phyloP scores from a whole-genome alignment of 2,888 invertebrate genomes.

The Stratiomys singularior region DNA sequence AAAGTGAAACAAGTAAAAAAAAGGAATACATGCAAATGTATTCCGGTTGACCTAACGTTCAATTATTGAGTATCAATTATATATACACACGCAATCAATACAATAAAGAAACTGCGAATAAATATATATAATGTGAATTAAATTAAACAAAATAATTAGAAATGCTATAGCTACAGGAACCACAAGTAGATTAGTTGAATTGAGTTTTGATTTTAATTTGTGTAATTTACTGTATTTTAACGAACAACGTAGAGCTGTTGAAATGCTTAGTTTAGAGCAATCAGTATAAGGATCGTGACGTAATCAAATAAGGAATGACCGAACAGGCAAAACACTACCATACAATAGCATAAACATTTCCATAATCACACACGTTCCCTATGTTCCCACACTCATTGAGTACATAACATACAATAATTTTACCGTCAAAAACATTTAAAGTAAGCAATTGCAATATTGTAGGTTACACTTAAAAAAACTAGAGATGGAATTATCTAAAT shows the following conservation, averaged over 20 bases:
- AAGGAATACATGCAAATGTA: conserved; percentile 50
- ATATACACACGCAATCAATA: conserved; percentile 40
- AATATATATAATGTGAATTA: conserved; percentile 35
- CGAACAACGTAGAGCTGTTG: conserved; percentile 14
- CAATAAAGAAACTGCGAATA: conserved; percentile 40
- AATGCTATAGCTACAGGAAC: conserved; percentile 31
- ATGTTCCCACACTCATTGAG: too few relatives aligned
- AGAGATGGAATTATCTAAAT: neutral
- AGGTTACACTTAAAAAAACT: too few relatives aligned
- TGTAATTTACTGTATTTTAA: conserved; percentile 29
- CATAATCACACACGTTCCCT: neutral
- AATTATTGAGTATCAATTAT: conserved; percentile 53
- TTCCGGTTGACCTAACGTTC: conserved; percentile 53
- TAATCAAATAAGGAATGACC: neutral
- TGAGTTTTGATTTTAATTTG: conserved; percentile 8
- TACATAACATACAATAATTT: too few relatives aligned
- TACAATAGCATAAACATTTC: neutral
- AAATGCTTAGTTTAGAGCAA: neutral
- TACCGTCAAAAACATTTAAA: too few relatives aligned
- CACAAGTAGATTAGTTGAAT: conserved; percentile 32
- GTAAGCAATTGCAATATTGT: too few relatives aligned
- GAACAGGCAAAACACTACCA: neutral
- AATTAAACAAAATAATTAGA: conserved; percentile 16
- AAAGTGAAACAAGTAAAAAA: conserved; percentile 45
- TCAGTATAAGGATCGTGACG: too few relatives aligned